Evolutionary conservation across 2,888 invertebrate species (phyloP), one percentile per base, ranked within the genome.

Genomic region (Mesoligia furuncula): DNA sequence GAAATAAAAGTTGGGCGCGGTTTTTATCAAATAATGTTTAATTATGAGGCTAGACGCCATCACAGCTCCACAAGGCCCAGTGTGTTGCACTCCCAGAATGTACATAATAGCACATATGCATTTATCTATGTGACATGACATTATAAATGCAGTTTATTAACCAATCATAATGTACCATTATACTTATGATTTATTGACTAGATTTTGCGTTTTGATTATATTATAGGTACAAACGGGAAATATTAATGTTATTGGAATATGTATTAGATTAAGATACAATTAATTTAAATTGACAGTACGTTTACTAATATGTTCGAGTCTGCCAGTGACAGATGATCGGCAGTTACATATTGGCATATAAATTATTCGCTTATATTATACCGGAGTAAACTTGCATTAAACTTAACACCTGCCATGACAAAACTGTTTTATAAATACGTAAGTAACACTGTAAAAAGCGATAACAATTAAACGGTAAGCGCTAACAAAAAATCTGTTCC

Each of bases 161-260:
- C 79, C 68, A 77, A 78, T 67, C 61, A 59, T 70, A 76, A 78
- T 75, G 74, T 59, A 67, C 68, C 45, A 67, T 67, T 75, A 81
- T 84, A 61, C 31, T 59, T 48, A 84, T 80, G 84, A 88, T 88
- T 87, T 84, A 87, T 87, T 74, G 59, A 59, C 72, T 75, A 68
- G 65, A 73, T 77, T 77, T 80, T 45, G 83, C 54, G n/a, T 81
- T 86, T 77, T 79, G 80, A 79, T 77, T 87, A 51, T 68, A 85
- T 71, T 83, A 77, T 74, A n/a, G n/a, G n/a, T n/a, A 80, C 80
- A 78, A 82, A 85, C 76, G 72, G 48, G 66, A 69, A 75, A 76
- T 84, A 77, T 66, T 57, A 73, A 79, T 78, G 73, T 54, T 57
- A 65, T 77, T 72, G n/a, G 69, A 72, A 80, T 80, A 78, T 76